Conservation (phyloP, 2,113 vertebrate genomes). For the Galeopterus variegatus region DNA sequence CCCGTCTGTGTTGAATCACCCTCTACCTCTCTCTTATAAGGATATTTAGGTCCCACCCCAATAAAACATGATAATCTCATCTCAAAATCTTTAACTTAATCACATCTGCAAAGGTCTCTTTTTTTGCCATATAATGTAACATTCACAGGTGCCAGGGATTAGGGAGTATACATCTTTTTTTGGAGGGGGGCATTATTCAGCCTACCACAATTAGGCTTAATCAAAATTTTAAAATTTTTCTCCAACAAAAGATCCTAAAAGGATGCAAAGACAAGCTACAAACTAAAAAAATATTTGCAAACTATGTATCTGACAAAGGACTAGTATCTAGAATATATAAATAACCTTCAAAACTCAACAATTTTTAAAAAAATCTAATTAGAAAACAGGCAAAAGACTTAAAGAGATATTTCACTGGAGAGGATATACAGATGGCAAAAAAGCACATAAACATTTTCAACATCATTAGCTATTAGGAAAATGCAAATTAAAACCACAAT, state of each 20-base stretch:
- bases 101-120: not conserved
- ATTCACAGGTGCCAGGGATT: not conserved
- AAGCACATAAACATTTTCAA: not conserved
- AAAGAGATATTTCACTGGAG: not conserved
- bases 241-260: not conserved
- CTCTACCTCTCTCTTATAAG: not conserved
- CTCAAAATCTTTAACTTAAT: not conserved
- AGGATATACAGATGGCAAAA: not conserved
- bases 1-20: not conserved
- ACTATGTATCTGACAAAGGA: not conserved
- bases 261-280: not conserved
- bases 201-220: not conserved
- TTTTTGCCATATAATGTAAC: not conserved
- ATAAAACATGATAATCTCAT: not conserved
- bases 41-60: not conserved
- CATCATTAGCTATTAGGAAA: not conserved
- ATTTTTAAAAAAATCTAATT: not conserved
- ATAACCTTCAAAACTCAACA: conserved; percentile 5
- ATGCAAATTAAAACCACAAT: not conserved
- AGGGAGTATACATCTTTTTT: not conserved
- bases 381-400: not conserved
- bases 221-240: not conserved
- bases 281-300: not conserved
- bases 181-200: not conserved
- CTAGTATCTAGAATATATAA: not conserved